A percentile compares a stretch with the other conserved stretches of the same genome.
Conservation (phyloP, 2,797 vertebrate genomes). For the Hapalemur alaotrensis region DNA sequence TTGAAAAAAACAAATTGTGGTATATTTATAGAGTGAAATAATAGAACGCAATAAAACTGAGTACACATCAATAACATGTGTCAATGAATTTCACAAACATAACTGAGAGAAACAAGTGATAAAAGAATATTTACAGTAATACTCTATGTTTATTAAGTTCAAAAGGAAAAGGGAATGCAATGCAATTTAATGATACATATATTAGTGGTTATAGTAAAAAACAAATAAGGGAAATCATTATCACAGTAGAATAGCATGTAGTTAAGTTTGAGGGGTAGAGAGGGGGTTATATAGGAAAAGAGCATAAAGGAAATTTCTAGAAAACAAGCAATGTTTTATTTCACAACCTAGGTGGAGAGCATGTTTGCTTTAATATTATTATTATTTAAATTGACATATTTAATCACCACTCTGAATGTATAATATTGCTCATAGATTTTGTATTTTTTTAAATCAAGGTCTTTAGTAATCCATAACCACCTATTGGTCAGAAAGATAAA, state of each 20-base stretch:
- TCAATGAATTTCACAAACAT: background rate
- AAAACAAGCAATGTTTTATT: background rate
- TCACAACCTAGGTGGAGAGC: background rate
- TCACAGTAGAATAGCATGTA: background rate
- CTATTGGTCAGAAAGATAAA: background rate
- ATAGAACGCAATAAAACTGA: background rate
- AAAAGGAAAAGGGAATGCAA: background rate
- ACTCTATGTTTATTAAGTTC: background rate
- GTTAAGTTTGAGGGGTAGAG: background rate
- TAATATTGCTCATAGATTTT: background rate
- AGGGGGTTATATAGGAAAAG: background rate
- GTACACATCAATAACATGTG: background rate
- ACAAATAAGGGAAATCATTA: background rate
- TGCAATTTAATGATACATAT: background rate
- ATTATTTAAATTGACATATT: background rate
- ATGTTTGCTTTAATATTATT: background rate
- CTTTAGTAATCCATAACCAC: background rate
- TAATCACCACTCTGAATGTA: background rate
- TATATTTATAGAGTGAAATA: background rate
- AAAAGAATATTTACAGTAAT: background rate
- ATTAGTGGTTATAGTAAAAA: background rate
- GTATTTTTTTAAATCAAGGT: background rate
- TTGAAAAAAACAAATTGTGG: background rate
- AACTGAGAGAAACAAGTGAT: background rate
- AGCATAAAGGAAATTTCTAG: background rate